Evolutionary conservation across 2,113 vertebrate species (phyloP).

Genomic region (Daphoenositta chrysoptera): DNA sequence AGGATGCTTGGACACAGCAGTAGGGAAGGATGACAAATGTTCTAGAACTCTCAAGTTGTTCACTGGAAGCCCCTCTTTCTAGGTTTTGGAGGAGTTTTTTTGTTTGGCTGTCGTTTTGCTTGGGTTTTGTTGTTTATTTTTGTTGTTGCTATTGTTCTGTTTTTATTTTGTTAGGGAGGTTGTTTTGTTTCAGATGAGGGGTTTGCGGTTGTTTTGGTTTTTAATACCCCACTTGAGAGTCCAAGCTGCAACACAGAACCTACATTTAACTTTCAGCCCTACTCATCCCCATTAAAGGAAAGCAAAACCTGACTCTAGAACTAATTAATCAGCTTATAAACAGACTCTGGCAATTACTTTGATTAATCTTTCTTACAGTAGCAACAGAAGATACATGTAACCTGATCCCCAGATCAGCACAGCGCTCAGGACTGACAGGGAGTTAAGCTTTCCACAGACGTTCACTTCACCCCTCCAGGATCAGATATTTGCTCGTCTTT

Average conservation of each 20-base stretch:
- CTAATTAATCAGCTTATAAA: constrained; percentile 34
- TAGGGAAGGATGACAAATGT: neutral
- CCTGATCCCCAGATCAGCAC: neutral
- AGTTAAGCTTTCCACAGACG: neutral
- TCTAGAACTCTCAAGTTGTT: neutral
- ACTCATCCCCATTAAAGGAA: neutral
- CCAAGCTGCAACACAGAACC: neutral
- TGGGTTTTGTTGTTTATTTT: neutral
- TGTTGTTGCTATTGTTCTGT: too few species aligned
- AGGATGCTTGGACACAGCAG: neutral
- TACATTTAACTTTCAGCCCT: neutral
- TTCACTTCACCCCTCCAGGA: neutral
- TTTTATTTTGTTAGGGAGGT: neutral
- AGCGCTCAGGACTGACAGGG: neutral
- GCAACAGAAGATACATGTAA: neutral
- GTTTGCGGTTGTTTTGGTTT: neutral
- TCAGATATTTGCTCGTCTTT: neutral
- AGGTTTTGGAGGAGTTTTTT: neutral
- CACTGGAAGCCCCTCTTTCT: neutral
- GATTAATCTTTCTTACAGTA: neutral
- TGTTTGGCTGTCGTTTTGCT: neutral
- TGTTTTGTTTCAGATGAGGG: neutral
- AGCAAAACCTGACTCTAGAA: neutral
- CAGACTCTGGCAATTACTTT: neutral
- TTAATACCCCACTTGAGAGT: neutral